Percentiles rank a stretch among this genome's conserved stretches.
phyloP scores from a whole-genome alignment of 2,113 vertebrate genomes.

The Natator depressus region DNA sequence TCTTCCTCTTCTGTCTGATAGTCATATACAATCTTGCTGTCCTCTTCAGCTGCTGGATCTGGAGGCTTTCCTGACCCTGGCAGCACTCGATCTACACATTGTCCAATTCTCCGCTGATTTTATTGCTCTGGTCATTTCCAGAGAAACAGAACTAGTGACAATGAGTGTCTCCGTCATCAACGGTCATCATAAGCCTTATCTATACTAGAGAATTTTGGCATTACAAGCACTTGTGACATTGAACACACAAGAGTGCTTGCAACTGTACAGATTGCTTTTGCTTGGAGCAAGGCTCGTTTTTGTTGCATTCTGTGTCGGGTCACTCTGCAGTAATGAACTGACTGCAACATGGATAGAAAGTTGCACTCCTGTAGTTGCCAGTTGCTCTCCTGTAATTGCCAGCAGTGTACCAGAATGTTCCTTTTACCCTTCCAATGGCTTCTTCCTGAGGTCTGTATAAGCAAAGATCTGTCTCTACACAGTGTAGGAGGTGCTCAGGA shows the following conservation, averaged over 20 bases:
- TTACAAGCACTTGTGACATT: neutral
- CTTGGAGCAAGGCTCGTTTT: no score
- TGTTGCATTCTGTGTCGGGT: no score
- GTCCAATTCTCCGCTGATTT: neutral
- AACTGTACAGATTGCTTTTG: no score
- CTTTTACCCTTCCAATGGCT: neutral
- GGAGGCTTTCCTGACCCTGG: rapidly evolving
- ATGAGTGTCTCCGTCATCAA: neutral
- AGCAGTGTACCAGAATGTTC: neutral
- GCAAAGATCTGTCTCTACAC: neutral
- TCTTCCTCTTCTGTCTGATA: neutral
- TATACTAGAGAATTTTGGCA: neutral
- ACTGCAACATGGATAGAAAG: neutral
- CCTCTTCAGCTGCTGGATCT: neutral
- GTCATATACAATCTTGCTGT: neutral
- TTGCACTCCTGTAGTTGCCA: no score
- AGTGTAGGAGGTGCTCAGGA: neutral
- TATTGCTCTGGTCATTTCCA: neutral
- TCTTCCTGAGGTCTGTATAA: neutral
- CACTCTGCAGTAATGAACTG: neutral
- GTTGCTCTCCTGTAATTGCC: neutral
- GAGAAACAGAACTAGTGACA: neutral
- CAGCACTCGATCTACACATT: neutral
- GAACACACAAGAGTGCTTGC: no score
- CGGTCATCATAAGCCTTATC: neutral